A percentile compares a stretch with the other conserved stretches of the same genome.
Evolutionary conservation across 2,888 invertebrate species (phyloP).

Genomic region (Lamellibrachia satsuma): DNA sequence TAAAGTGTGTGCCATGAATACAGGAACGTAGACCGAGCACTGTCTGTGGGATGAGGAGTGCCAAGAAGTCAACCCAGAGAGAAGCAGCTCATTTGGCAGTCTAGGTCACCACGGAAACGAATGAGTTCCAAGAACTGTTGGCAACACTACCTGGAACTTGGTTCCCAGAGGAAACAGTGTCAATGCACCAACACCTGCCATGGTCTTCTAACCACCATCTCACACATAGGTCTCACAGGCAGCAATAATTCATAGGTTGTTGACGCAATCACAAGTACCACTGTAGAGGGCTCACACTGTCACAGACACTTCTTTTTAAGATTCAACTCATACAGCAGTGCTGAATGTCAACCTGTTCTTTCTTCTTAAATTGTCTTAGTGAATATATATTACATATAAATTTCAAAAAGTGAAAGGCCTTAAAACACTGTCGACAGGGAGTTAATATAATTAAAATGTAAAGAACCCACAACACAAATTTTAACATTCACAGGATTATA

Average conservation of each 20-base stretch:
- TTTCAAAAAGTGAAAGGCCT: too few relatives aligned
- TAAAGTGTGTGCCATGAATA: not conserved
- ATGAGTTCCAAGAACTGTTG: constrained; percentile 9
- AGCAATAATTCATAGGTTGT: not conserved
- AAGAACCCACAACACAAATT: too few relatives aligned
- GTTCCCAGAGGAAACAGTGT: not conserved
- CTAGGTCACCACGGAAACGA: not conserved
- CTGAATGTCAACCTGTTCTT: too few relatives aligned
- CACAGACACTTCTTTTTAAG: too few relatives aligned
- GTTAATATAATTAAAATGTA: too few relatives aligned
- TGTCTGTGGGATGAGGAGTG: not conserved
- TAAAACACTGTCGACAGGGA: too few relatives aligned
- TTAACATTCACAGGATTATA: not conserved
- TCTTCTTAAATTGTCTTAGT: too few relatives aligned
- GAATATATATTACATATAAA: too few relatives aligned
- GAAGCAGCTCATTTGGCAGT: not conserved
- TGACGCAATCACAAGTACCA: not conserved
- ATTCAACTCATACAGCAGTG: too few relatives aligned
- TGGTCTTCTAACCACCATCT: not conserved
- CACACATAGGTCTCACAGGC: not conserved
- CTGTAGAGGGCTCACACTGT: not conserved
- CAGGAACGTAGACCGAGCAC: not conserved
- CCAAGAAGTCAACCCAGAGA: not conserved
- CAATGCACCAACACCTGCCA: not conserved
- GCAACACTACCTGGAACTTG: not conserved